Percentiles rank a stretch among this genome's conserved stretches.
Evolutionary conservation across 2,113 vertebrate genomes (phyloP).

Genomic region (Pycnonotus jocosus): DNA sequence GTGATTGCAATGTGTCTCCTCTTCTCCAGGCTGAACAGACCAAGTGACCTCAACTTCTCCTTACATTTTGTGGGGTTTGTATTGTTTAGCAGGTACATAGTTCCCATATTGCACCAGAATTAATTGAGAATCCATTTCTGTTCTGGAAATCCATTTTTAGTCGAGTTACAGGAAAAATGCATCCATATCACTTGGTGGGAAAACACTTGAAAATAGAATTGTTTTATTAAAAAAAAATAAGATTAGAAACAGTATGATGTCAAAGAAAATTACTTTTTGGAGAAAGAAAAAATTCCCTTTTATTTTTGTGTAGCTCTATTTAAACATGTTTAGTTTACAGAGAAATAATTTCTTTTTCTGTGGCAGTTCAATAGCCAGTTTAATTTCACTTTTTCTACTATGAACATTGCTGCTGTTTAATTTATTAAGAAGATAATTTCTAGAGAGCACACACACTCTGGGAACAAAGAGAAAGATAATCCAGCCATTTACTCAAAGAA

Average conservation of each 20-base stretch:
- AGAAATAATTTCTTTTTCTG: background rate
- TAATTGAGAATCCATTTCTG: background rate
- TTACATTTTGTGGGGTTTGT: fast-evolving
- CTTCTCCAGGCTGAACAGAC: background rate
- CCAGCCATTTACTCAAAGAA: background rate
- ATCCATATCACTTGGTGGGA: fast-evolving
- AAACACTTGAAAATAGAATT: background rate
- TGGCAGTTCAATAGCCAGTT: background rate
- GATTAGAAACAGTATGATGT: background rate
- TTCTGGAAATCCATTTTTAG: background rate
- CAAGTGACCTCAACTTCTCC: background rate
- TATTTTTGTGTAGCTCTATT: background rate
- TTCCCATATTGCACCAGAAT: background rate
- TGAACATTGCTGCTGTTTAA: background rate
- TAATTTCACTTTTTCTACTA: background rate
- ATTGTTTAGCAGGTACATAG: background rate
- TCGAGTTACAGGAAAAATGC: background rate
- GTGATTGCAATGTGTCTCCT: background rate
- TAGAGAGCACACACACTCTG: background rate
- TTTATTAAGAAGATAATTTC: background rate
- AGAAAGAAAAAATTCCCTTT: background rate
- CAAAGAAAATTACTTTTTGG: background rate
- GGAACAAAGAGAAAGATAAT: background rate
- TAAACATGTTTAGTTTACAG: background rate
- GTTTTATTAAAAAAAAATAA: background rate